phyloP scores from a whole-genome alignment of 1,140 invertebrate genomes.

The Trichonephila clavata region DNA sequence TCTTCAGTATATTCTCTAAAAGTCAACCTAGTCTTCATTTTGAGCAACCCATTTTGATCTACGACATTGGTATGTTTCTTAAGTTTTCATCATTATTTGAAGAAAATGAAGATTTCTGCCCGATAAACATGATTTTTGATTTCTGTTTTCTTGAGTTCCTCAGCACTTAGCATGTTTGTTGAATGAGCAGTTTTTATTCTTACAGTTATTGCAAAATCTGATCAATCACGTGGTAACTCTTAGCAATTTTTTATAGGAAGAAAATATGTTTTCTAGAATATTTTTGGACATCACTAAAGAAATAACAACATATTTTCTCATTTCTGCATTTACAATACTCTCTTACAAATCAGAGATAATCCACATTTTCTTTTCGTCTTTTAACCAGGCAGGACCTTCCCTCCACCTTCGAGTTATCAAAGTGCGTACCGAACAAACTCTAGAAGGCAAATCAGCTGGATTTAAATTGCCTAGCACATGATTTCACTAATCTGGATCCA shows the following conservation, averaged over 20 bases:
- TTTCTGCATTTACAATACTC: slow-evolving; percentile 44
- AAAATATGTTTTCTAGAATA: neutral
- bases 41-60: neutral
- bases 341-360: neutral
- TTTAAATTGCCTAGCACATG: neutral
- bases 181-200: neutral
- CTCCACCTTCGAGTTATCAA: neutral
- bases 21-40: neutral
- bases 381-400: neutral
- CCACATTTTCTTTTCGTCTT: neutral
- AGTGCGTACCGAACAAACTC: neutral
- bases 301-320: neutral
- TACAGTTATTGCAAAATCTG: neutral
- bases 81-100: neutral
- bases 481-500: neutral
- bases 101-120: neutral
- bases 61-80: neutral
- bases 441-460: neutral
- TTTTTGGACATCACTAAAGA: neutral
- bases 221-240: neutral
- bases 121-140: neutral
- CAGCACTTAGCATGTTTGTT: neutral
- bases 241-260: neutral
- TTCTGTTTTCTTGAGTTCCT: neutral
- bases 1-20: neutral